Evolutionary conservation across 2,888 invertebrate species (phyloP), one percentile per base, ranked within the genome.

Genomic region (Eustalomyia histrio): DNA sequence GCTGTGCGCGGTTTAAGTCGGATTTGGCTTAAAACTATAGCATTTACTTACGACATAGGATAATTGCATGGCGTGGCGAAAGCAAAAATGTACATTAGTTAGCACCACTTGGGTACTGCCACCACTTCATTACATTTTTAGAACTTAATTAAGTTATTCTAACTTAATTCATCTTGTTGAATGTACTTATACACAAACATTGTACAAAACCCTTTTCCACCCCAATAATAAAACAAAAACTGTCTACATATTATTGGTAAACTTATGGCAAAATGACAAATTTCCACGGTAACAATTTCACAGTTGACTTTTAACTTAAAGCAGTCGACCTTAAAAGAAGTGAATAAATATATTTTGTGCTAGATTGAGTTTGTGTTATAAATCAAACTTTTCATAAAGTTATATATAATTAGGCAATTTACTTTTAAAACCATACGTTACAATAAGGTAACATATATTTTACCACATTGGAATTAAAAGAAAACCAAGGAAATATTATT

Each of bases 381-480:
- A 88, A 88, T 88, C 89, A 88, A 88, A 85, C 86, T 88, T 87
- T 87, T 87, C 86, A 87, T 86, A 85, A 86, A 86, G 86, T 86
- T 88, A 86, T 86, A 86, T 86, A 87, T 88, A 88, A 88, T 88
- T 88, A 87, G 84, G 87, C 83, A 86, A 84, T 76, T 85, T 63
- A 65, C 60, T 29, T 65, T 65, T 33, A 16, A 16, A 14, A 55
- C n/a, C 39, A 63, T 61, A 21, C 7, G 7, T 29, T 6, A 6
- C 29, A 29, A 29, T 29, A 29, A 7, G 29, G 29, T 29, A 29
- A 29, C 29, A 21, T 21, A 4, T 21, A 29, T 29, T 29, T 29
- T 29, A 29, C 1, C 1, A 29, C 7, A 6, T 29, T 29, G 29
- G 7, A 29, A 6, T 29, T 29, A 6, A 4, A 29, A 29, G 7